Conservation (phyloP, 2,797 vertebrate species). For the Gadopsis bispinosus region DNA sequence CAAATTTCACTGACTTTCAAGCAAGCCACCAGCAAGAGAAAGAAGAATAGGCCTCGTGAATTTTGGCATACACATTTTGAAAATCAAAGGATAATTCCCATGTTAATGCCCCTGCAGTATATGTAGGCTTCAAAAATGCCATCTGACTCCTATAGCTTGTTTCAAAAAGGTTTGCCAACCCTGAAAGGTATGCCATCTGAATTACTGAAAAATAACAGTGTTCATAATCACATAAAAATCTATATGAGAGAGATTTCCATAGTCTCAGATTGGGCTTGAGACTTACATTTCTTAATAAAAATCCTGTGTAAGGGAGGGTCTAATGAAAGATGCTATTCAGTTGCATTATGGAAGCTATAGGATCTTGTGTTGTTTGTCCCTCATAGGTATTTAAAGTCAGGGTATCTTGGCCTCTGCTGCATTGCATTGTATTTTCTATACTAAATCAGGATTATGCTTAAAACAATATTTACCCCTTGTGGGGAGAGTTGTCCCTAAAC, state of each 20-base stretch:
- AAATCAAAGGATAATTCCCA: neutral
- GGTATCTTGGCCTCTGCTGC: neutral
- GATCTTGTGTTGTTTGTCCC: too few species aligned
- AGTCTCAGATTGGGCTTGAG: neutral
- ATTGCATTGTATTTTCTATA: neutral
- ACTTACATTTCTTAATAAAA: neutral
- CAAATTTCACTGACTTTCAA: slow-evolving; percentile 54
- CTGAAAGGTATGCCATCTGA: neutral
- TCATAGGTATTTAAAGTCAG: neutral
- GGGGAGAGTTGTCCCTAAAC: neutral
- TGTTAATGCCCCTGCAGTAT: neutral
- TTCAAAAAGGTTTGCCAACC: neutral
- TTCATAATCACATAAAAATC: neutral
- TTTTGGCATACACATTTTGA: slow-evolving; percentile 7
- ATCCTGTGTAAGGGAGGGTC: neutral
- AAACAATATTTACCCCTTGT: neutral
- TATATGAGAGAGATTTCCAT: neutral
- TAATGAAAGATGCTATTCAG: neutral
- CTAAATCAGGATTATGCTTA: neutral
- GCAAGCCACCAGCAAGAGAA: slow-evolving; percentile 25
- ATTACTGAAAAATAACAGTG: neutral
- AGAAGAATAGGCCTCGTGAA: neutral
- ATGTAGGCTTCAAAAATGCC: slow-evolving; percentile 2
- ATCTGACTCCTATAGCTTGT: neutral
- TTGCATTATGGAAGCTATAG: neutral